Evolutionary conservation across 2,888 invertebrate genomes (phyloP), one percentile per base, ranked within the genome.

Genomic region (Serrognathus titanus): DNA sequence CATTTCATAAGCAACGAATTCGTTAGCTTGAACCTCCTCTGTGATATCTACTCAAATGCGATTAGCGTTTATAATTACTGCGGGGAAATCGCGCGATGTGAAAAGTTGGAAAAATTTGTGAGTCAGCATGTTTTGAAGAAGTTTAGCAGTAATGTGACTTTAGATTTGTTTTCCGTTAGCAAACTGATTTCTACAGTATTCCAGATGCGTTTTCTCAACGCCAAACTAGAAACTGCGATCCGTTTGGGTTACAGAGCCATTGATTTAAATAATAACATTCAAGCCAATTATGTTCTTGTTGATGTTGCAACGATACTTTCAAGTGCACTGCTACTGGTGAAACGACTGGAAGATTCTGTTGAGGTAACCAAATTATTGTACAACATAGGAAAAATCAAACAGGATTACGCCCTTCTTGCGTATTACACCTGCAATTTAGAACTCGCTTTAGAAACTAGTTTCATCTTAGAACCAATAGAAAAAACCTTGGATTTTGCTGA

Each of bases 371-470:
- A 75, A 45, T 69, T 80, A 55, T 65, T 80, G 12, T 68, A 68
- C 36, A 68, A 66, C 49, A 55, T 66, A 3, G 66, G 71, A 2
- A 57, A 66, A 37, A 71, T 69, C 24, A 71, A 76, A 41, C 61
- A 70, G 1, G 72, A 75, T 52, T 65, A 68, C 2, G 72, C 69
- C 1, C 63, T 72, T 6, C 68, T 76, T 0, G 82, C 82, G 80
- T 85, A 85, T 64, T 82, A 83, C 62, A 82, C 83, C 0, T 75
- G 84, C 37, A 82, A 82, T 59, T 76, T 85, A 53, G 84, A 84
- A 52, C 68, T 85, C 63, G 75, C 82, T 50, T 66, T 85, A 39
- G 83, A 87, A 63, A 79, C 84, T 61, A 80, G 83, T 4, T 80
- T 84, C 66, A 75, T 79, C 54, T 63, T 83, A 48, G 83, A 83